These are phyloP conservation scores for Harpagoxenus sublaevis DNA, from an alignment of 2,888 invertebrate species.

Conservation along the genomic window DNA sequence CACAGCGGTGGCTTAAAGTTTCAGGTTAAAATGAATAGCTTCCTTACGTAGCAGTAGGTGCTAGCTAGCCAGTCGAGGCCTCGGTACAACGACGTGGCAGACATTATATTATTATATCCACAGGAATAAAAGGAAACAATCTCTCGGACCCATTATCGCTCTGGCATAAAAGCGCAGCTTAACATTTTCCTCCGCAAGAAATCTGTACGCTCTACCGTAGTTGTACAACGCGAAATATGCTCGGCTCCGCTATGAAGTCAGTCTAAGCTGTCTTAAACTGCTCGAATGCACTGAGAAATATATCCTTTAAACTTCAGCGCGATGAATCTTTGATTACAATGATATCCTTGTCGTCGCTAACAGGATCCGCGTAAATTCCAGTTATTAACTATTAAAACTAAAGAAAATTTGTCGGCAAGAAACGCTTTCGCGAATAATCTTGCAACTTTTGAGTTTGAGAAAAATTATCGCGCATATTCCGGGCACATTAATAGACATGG, in stretches of 20 bases:
- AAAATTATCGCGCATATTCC: conserved; percentile 62
- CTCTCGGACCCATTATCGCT: conserved; percentile 79
- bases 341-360: conserved; percentile 25
- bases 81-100: conserved; percentile 39
- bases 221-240: conserved; percentile 57
- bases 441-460: conserved; percentile 19
- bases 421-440: conserved; percentile 8
- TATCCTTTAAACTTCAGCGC: conserved; percentile 53
- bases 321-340: conserved; percentile 62
- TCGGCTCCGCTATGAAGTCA: conserved; percentile 54
- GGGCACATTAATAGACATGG: conserved; percentile 29
- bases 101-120: conserved; percentile 77
- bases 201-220: conserved; percentile 51
- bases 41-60: conserved; percentile 29
- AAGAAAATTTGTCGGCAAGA: conserved; percentile 35
- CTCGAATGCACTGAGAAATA: conserved; percentile 50
- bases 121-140: conserved; percentile 81
- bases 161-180: conserved; percentile 71
- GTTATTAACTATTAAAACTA: conserved; percentile 41
- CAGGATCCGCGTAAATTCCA: conserved; percentile 40
- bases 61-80: conserved; percentile 18
- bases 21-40: conserved; percentile 81
- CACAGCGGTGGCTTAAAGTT: conserved; percentile 75
- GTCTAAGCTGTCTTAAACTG: conserved; percentile 65
- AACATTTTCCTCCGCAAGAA: conserved; percentile 45